Conservation (phyloP, 2,113 vertebrate genomes). For the Grammomys dolichurus region DNA sequence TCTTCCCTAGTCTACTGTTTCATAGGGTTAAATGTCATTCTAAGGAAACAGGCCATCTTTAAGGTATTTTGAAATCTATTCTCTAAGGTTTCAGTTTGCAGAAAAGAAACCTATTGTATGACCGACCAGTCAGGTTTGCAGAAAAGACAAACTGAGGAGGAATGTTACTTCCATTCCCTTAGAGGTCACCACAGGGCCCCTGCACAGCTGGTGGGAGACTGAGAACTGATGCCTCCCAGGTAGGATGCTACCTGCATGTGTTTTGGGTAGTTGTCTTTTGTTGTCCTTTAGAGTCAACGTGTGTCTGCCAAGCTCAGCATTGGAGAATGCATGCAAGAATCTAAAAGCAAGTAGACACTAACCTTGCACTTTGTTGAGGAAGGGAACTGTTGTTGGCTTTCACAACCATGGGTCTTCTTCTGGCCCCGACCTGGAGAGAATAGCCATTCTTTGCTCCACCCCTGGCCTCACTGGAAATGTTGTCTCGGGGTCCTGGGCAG, state of each 20-base stretch:
- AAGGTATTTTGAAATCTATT: conserved; percentile 54
- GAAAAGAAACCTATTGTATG: conserved; percentile 33
- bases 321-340: not conserved
- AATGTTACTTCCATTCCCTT: not conserved
- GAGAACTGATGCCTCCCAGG: not conserved
- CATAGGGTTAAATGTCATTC: conserved; percentile 9
- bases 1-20: not conserved
- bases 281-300: not conserved
- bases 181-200: not conserved
- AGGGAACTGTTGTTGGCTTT: not conserved
- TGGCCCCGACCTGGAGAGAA: not conserved
- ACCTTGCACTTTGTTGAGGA: not conserved
- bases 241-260: not conserved
- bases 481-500: not conserved
- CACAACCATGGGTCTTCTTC: not conserved
- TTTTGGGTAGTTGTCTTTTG: not conserved
- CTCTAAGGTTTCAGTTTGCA: conserved; percentile 48
- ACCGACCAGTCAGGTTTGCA: conserved; percentile 20
- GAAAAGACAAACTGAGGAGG: not conserved
- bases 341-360: not conserved
- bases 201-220: not conserved
- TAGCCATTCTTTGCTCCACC: not conserved
- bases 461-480: not conserved
- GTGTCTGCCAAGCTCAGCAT: not conserved
- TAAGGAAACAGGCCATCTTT: conserved; percentile 48